Conservation (phyloP, 2,888 invertebrate species). For the Colletes collaris region DNA sequence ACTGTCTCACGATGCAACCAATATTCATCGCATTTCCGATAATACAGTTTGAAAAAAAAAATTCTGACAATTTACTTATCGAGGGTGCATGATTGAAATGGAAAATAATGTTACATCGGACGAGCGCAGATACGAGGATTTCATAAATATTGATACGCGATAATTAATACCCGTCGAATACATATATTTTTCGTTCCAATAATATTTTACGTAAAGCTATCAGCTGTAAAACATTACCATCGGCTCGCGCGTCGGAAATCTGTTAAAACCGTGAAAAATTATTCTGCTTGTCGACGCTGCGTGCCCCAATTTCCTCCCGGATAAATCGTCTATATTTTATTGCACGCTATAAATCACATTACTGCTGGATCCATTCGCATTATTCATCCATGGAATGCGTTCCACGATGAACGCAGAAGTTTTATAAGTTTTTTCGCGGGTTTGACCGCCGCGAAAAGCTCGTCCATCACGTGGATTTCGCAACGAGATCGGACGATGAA, state of each 20-base stretch:
- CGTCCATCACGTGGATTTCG: conserved; percentile 38
- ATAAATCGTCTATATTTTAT: conserved; percentile 37
- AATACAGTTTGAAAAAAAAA: too few species aligned
- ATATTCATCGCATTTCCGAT: too few species aligned
- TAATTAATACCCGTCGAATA: too few species aligned
- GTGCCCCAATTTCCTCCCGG: conserved; percentile 22
- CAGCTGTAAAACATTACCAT: too few species aligned
- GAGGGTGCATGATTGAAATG: too few species aligned
- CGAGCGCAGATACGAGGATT: too few species aligned
- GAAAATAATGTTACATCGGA: too few species aligned
- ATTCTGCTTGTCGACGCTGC: background rate
- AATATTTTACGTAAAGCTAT: too few species aligned
- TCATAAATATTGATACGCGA: too few species aligned
- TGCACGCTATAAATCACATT: conserved; percentile 40
- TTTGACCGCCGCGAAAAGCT: conserved; percentile 21
- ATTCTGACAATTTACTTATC: too few species aligned
- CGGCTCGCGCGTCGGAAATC: background rate
- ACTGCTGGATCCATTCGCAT: conserved; percentile 39
- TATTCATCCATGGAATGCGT: conserved; percentile 29
- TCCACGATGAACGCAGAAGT: conserved; percentile 34
- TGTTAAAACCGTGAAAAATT: conserved; percentile 10
- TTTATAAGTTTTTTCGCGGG: conserved; percentile 28
- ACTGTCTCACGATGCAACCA: too few species aligned
- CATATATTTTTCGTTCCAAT: too few species aligned
- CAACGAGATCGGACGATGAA: conserved; percentile 19